phyloP scores from a whole-genome alignment of 2,888 invertebrate genomes.

The Andrena camellia region DNA sequence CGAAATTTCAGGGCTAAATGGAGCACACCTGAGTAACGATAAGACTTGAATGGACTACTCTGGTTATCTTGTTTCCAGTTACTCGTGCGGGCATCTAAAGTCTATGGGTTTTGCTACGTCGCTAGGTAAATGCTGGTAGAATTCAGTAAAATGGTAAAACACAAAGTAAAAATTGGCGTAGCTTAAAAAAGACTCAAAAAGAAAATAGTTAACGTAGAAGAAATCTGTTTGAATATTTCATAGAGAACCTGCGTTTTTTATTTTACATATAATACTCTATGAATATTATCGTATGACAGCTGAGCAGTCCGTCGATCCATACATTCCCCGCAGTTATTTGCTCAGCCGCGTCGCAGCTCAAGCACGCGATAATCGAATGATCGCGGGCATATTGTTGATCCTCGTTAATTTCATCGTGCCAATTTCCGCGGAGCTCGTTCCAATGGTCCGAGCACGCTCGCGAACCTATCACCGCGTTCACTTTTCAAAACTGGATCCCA shows the following conservation, averaged over 20 bases:
- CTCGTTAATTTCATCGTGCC: slow-evolving; percentile 23
- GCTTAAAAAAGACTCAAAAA: background rate
- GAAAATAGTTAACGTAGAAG: background rate
- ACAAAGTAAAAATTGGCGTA: too few species aligned
- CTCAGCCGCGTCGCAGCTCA: slow-evolving; percentile 25
- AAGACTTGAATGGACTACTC: background rate
- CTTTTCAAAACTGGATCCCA: slow-evolving; percentile 6
- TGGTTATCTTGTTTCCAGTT: too few species aligned
- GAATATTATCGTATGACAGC: background rate
- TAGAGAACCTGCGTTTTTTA: too few species aligned
- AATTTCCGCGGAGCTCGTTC: slow-evolving; percentile 19
- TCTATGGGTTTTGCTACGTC: too few species aligned
- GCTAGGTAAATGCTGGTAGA: too few species aligned
- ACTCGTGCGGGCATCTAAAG: too few species aligned
- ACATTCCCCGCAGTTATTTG: slow-evolving; percentile 16
- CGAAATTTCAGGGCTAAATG: background rate
- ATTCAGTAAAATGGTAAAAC: too few species aligned
- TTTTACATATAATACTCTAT: background rate
- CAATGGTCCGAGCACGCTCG: background rate
- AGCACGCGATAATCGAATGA: background rate
- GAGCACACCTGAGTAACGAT: background rate
- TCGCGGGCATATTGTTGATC: slow-evolving; percentile 10
- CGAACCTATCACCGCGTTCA: slow-evolving; percentile 4
- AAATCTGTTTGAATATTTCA: too few species aligned
- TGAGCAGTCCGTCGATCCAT: background rate